Percentiles rank a stretch among this genome's conserved stretches.
These are phyloP conservation scores for Thumatha senex DNA, from an alignment of 2,888 invertebrate genomes.

Conservation along the genomic window DNA sequence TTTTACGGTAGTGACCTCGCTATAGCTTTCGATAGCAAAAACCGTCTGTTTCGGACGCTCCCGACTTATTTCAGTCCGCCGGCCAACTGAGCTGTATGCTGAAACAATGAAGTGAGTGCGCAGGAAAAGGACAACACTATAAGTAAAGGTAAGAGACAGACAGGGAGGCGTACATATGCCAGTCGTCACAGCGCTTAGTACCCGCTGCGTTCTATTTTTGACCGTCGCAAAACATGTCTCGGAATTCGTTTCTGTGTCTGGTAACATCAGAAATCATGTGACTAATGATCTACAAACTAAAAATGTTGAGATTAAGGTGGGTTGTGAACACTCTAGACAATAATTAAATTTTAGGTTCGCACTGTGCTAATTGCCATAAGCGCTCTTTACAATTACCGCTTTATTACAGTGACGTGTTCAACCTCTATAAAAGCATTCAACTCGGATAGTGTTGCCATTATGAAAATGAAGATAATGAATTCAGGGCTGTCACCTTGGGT, in stretches of 20 bases:
- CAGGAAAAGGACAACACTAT: constrained; percentile 71
- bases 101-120: constrained; percentile 79
- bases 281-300: constrained; percentile 69
- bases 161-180: constrained; percentile 60
- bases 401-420: constrained; percentile 46
- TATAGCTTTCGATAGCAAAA: constrained; percentile 73
- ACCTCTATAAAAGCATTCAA: constrained; percentile 46
- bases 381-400: constrained; percentile 38
- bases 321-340: constrained; percentile 22
- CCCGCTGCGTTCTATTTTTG: constrained; percentile 81
- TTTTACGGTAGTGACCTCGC: constrained; percentile 78
- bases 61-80: constrained; percentile 80
- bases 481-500: constrained; percentile 57
- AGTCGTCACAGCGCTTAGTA: constrained; percentile 75
- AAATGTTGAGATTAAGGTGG: constrained; percentile 44
- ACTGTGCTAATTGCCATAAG: constrained; percentile 31
- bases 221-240: constrained; percentile 81
- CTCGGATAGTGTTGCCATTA: constrained; percentile 45
- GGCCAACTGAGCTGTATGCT: constrained; percentile 71
- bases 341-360: constrained; percentile 28
- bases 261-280: constrained; percentile 80
- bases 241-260: constrained; percentile 82
- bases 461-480: constrained; percentile 58
- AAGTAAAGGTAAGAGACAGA: constrained; percentile 56
- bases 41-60: constrained; percentile 77